Evolutionary conservation across 64 coral and sea anemone genomes (phyloP), one percentile per base, ranked within the genome.

Genomic region (Stylophora pistillata): DNA sequence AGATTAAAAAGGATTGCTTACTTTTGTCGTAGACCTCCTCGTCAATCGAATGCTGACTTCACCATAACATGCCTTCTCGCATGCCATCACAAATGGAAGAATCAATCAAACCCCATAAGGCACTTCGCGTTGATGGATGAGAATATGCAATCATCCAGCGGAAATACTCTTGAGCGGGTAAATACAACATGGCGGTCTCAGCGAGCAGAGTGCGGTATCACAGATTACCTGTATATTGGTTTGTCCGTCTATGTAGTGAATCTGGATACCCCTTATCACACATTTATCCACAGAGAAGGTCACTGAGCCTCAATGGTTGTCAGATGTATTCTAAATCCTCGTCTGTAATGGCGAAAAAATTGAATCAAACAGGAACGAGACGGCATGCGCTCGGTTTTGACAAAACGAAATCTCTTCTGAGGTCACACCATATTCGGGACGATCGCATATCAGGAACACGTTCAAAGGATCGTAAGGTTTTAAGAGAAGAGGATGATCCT

Each of bases 141-240:
- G 75, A 29, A 53, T 52, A 31, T 20, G 37, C 71, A 73, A 73
- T 15, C 16, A 37, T 12, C 23, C 73, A 76, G 73, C 32, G 15
- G 37, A 53, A 15, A 53, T 21, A 16, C 73, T 37, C 73, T 21
- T 76, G 37, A 53, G 73, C 15, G 23, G 17, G 2, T 14, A 55
- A 13, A 53, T 84, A 18, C 58, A 84, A 84, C 61, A 84, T 84
- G 80, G 80, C 80, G 60, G 80, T 31, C 30, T 30, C 62, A 0
- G 37, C n/a, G 30, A 28, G 57, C 20, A 69, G 25, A 0, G 14
- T 54, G 37, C 58, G 61, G 23, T 52, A 14, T 23, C 60, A 54
- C 15, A 27, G 56, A 21, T 37, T 81, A n/a, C n/a, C n/a, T n/a
- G n/a, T n/a, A 18, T 63, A 32, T n/a, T 33, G 10, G 12, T 69